phyloP scores from a whole-genome alignment of 2,888 invertebrate species.

The Ichneumoninae sp. region DNA sequence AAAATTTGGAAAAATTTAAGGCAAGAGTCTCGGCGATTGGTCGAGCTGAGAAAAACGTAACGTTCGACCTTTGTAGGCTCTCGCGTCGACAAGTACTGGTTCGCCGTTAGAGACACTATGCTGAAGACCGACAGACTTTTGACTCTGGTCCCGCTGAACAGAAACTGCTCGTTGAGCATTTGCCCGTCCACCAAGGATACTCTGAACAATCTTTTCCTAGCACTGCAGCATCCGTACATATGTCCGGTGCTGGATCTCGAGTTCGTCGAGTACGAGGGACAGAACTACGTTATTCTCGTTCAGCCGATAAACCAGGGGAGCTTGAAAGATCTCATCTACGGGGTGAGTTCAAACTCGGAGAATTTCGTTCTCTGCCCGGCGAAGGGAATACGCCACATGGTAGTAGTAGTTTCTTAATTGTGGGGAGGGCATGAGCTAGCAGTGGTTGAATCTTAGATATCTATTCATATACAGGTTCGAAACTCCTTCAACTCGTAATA shows the following conservation, averaged over 20 bases:
- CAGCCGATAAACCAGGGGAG: conserved; percentile 95
- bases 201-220: conserved; percentile 92
- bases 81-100: conserved; percentile 95
- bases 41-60: not conserved
- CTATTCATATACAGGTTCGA: no score
- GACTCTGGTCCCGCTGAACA: conserved; percentile 89
- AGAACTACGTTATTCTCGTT: conserved; percentile 89
- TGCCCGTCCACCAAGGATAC: conserved; percentile 88
- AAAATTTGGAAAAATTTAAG: not conserved
- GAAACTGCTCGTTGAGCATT: conserved; percentile 89
- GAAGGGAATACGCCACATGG: no score
- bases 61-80: conserved; percentile 86
- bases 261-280: conserved; percentile 86
- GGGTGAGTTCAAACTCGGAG: conserved; percentile 85
- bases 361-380: not conserved
- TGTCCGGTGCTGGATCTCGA: conserved; percentile 95
- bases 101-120: conserved; percentile 93
- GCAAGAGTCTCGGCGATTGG: not conserved
- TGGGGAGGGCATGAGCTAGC: no score
- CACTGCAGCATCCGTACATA: conserved; percentile 96
- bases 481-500: no score
- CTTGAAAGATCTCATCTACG: conserved; percentile 95
- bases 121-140: conserved; percentile 92
- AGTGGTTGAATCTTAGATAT: no score
- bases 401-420: no score